Conservation (phyloP, 2,797 vertebrate species). For the Anguilla obscura region DNA sequence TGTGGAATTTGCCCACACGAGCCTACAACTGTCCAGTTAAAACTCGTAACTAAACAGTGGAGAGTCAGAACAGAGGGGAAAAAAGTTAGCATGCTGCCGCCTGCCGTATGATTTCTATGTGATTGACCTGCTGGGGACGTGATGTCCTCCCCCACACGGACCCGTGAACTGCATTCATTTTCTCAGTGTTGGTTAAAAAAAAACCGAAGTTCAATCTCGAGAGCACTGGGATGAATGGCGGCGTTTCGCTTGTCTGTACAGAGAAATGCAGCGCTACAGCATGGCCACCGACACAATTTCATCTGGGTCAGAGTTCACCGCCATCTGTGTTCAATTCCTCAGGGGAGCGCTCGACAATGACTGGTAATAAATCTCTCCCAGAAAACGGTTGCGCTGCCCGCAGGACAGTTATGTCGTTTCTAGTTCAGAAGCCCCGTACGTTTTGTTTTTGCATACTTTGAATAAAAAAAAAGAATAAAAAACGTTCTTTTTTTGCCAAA, state of each 20-base stretch:
- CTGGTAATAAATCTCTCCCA: neutral
- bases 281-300: neutral
- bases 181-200: neutral
- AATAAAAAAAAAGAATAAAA: neutral
- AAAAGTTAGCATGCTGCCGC: neutral
- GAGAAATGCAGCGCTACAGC: neutral
- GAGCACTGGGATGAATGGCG: neutral
- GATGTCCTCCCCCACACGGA: neutral
- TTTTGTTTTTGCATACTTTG: neutral
- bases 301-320: conserved; percentile 1
- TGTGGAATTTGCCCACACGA: neutral
- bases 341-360: neutral
- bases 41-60: neutral
- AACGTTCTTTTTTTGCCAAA: neutral
- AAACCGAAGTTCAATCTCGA: neutral
- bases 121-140: neutral
- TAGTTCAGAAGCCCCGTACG: neutral
- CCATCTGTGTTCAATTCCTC: neutral
- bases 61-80: neutral
- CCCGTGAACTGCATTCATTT: neutral
- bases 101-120: neutral
- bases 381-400: neutral
- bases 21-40: neutral
- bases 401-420: neutral
- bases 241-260: neutral